Base-by-base conservation (phyloP, 2,797 vertebrate genomes). In the Myoxocephalus aenaeus region DNA sequence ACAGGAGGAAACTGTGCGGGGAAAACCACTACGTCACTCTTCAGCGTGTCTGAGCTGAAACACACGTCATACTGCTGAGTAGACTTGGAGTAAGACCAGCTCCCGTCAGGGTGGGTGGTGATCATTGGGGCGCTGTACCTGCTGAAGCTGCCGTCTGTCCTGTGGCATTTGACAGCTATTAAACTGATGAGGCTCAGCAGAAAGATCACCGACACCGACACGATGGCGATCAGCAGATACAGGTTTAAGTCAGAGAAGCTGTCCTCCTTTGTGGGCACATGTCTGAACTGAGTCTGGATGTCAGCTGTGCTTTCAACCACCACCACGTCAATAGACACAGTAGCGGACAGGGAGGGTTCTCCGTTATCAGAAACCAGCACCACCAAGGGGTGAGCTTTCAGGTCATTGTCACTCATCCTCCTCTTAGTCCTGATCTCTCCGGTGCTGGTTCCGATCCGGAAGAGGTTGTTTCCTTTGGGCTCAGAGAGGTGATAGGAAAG, bases 311-410 rank as follows among this genome's bases (percentile, higher is more conserved):
- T 86, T 79, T 89, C 84, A 64, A 87, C 72, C 78, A 96, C 93
- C 0, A 96, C 95, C 72, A 88, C 86, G 93, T 59, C 94, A 75
- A 97, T 93, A 76, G 95, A 72, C 75, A 96, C 93, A 46, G 96
- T 95, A 15, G 95, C 92, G 77, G 96, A 95, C 48, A 96, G 91
- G 0, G 94, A 82, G 25, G 96, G 96, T 50, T 96, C 92, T 70
- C 96, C 96, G 25, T 95, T 96, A 92, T 97, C 95, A 81, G 92
- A 94, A 76, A 96, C 96, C 65, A 95, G 79, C 81, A 96, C 94
- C 0, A 95, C 94, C 61, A 92, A 50, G 1, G 83, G 80, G 46
- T 93, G 89, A 36, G 79, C 81, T 79, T 87, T 90, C 67, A 86
- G 8, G 50, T 93, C 90, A 85, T 90, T 88, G 70, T 89, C 89